phyloP scores from a whole-genome alignment of 2,113 vertebrate genomes.

The Erythrocercus mccallii region DNA sequence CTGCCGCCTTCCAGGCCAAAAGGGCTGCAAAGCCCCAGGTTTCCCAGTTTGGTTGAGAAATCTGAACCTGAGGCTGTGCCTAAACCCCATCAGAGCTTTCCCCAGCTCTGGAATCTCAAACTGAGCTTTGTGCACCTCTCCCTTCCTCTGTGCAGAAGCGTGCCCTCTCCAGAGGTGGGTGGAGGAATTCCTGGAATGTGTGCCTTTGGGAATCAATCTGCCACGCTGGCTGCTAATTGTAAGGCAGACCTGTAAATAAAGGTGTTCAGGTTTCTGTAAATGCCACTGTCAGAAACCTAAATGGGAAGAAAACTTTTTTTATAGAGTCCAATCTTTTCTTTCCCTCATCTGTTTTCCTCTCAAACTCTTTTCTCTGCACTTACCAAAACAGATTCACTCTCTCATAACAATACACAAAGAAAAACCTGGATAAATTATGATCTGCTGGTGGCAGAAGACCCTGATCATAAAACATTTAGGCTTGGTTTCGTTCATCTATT shows the following conservation, averaged over 20 bases:
- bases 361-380: neutral
- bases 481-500: neutral
- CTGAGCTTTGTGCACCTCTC: neutral
- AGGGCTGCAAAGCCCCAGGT: neutral
- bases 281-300: neutral
- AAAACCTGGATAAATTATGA: neutral
- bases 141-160: neutral
- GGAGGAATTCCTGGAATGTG: neutral
- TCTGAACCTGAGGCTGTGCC: neutral
- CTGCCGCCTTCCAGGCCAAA: neutral
- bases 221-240: neutral
- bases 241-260: neutral
- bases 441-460: neutral
- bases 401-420: neutral
- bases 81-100: neutral
- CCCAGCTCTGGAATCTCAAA: neutral
- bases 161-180: neutral
- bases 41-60: neutral
- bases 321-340: neutral
- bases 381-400: neutral
- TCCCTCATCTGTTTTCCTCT: neutral
- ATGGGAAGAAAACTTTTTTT: neutral
- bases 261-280: neutral
- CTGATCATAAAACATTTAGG: accelerated
- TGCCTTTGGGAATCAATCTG: neutral